A percentile compares a stretch with the other conserved stretches of the same genome.
phyloP scores from a whole-genome alignment of 1,140 invertebrate genomes.

The Drosophila mojavensis region DNA sequence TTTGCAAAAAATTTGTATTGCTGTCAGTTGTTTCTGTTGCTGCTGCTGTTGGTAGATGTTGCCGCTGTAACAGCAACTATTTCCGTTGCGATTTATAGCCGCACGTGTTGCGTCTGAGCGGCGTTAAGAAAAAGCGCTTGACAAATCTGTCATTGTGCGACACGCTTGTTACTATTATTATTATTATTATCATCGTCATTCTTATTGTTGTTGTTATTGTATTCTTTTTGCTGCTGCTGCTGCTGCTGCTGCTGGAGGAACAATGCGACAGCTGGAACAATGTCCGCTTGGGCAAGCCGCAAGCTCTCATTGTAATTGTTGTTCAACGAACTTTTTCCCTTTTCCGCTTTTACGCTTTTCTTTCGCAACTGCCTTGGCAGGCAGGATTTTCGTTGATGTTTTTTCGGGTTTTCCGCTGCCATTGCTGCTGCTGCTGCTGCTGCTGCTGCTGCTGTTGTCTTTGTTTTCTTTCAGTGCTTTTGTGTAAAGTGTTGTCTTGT shows the following conservation, averaged over 20 bases:
- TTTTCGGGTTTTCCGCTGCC: constrained; percentile 28
- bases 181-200: constrained; percentile 44
- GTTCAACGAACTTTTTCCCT: constrained; percentile 73
- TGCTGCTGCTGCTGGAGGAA: constrained; percentile 17
- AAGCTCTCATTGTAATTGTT: constrained; percentile 72
- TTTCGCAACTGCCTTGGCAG: not conserved
- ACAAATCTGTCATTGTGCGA: constrained; percentile 71
- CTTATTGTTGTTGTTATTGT: constrained; percentile 59
- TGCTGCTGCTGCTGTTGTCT: constrained; percentile 25
- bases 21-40: constrained; percentile 39
- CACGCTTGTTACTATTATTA: constrained; percentile 53
- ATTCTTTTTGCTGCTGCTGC: constrained; percentile 36
- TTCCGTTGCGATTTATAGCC: constrained; percentile 42
- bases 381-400: constrained; percentile 27
- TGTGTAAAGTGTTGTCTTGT: constrained; percentile 51
- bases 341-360: constrained; percentile 40
- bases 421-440: not conserved
- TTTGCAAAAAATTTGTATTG: constrained; percentile 66
- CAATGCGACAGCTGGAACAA: constrained; percentile 57
- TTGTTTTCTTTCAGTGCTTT: constrained; percentile 61
- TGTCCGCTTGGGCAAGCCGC: constrained; percentile 21
- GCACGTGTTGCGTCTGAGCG: constrained; percentile 57
- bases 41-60: constrained; percentile 22
- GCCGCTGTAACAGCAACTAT: constrained; percentile 24
- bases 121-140: constrained; percentile 31